A percentile compares a stretch with the other conserved stretches of the same genome.
Evolutionary conservation across 2,113 vertebrate species (phyloP).

Genomic region (Myotis lucifugus): DNA sequence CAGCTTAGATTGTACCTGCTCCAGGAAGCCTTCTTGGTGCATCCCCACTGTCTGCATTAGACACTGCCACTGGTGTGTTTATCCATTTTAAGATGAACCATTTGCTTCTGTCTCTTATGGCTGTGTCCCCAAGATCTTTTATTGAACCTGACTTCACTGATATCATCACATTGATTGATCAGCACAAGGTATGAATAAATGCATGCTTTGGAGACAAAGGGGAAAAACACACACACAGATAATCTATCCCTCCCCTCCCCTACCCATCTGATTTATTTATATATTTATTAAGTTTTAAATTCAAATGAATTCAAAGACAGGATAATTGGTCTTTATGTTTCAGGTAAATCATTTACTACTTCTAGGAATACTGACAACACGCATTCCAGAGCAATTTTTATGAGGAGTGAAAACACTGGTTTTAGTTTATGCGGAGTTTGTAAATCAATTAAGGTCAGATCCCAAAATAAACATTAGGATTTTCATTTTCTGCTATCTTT

Average conservation of each 20-base stretch:
- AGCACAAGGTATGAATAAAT: background rate
- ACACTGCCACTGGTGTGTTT: background rate
- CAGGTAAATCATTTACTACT: background rate
- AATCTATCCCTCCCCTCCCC: rapidly evolving
- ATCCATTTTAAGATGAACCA: background rate
- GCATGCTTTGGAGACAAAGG: background rate
- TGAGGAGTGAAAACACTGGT: background rate
- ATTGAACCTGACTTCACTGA: background rate
- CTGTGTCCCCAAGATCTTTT: background rate
- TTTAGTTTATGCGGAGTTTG: background rate
- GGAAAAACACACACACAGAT: background rate
- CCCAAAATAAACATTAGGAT: conserved; percentile 40
- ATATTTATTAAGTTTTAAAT: background rate
- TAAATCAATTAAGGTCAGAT: background rate
- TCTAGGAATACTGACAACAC: conserved; percentile 10
- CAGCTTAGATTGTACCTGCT: background rate
- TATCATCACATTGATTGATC: background rate
- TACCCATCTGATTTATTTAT: background rate
- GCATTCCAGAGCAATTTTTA: conserved; percentile 42
- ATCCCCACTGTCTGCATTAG: background rate
- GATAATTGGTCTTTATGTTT: background rate
- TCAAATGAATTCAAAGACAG: background rate
- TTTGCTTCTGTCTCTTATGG: background rate
- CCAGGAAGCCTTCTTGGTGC: background rate
- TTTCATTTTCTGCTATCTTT: background rate